These are phyloP conservation scores for Enteromius radiatus DNA, from an alignment of 2,797 vertebrate species.

Conservation along the genomic window DNA sequence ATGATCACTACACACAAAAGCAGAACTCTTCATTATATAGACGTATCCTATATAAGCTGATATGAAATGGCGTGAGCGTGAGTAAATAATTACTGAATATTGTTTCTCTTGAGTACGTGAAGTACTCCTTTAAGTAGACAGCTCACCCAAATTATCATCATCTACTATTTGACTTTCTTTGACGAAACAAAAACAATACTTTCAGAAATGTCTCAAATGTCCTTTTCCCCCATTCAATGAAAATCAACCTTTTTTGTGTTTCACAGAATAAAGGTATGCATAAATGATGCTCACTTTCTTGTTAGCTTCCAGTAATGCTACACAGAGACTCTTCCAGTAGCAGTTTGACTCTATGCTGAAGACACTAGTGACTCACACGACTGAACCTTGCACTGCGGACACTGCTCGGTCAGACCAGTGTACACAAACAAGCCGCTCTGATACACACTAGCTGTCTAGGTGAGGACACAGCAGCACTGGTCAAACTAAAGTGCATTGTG, in stretches of 20 bases:
- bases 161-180: not conserved
- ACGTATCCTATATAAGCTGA: not conserved
- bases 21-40: not conserved
- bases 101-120: not conserved
- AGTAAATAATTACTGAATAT: not conserved
- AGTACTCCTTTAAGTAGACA: not conserved
- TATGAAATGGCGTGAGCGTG: not conserved
- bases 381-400: constrained; percentile 57
- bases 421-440: constrained; percentile 48
- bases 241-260: not conserved
- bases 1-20: not conserved
- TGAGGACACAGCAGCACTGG: constrained; percentile 19
- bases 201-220: not conserved
- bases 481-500: constrained; percentile 42
- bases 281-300: not conserved
- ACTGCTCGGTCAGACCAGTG: constrained; percentile 49
- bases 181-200: not conserved
- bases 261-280: not conserved
- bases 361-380: constrained; percentile 49
- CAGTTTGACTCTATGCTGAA: not conserved
- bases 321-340: constrained; percentile 25
- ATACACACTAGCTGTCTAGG: constrained; percentile 33
- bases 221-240: not conserved
- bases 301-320: constrained; percentile 53
- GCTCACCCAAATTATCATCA: not conserved